Evolutionary conservation across 2,113 vertebrate species (phyloP).

Genomic region (Lucifuga dentata): DNA sequence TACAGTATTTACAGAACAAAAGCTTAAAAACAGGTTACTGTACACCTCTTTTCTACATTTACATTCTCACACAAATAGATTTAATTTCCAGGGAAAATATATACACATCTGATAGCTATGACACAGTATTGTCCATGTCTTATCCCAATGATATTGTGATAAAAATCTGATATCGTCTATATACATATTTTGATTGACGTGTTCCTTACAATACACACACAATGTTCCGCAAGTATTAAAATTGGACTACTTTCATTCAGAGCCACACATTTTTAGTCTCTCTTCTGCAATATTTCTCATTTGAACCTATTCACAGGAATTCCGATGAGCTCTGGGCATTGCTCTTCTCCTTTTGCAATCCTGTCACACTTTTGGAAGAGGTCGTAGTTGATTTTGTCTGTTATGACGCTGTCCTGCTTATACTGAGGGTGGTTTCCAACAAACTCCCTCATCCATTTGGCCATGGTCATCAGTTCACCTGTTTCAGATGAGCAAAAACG

Average conservation of each 20-base stretch:
- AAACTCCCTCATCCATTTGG: conserved; percentile 97
- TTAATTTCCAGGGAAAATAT: conserved; percentile 77
- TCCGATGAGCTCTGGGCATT: conserved; percentile 92
- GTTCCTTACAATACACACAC: conserved; percentile 76
- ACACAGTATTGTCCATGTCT: conserved; percentile 65
- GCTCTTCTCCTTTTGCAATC: conserved; percentile 88
- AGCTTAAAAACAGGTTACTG: conserved; percentile 72
- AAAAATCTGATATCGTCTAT: conserved; percentile 95
- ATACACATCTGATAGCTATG: conserved; percentile 80
- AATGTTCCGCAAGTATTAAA: conserved; percentile 73
- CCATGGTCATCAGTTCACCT: conserved; percentile 98
- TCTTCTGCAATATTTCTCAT: conserved; percentile 69
- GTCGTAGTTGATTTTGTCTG: conserved; percentile 96
- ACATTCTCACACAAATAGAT: conserved; percentile 69
- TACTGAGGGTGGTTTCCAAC: conserved; percentile 91
- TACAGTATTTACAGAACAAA: conserved; percentile 77
- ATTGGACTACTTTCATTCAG: conserved; percentile 75
- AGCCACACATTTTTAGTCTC: conserved; percentile 82
- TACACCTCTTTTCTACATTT: conserved; percentile 78
- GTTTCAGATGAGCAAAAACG: conserved; percentile 7
- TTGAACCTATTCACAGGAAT: conserved; percentile 87
- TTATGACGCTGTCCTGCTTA: conserved; percentile 95
- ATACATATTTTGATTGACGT: conserved; percentile 87
- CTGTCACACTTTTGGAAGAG: conserved; percentile 90
- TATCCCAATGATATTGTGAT: conserved; percentile 91